phyloP scores from a whole-genome alignment of 2,888 invertebrate genomes.

The Danaus chrysippus region DNA sequence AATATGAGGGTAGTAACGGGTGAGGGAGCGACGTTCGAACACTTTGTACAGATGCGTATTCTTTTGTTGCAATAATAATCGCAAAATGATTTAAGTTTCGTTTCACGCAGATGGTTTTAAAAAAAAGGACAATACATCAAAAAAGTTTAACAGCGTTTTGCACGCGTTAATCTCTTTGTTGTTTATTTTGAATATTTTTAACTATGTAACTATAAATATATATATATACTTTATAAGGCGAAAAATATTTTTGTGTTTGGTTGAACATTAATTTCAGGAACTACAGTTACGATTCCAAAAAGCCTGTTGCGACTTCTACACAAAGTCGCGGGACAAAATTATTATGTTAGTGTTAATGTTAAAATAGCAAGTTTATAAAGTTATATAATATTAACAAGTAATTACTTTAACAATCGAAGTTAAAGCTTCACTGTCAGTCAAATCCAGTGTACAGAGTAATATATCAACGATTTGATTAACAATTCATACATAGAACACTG shows the following conservation, averaged over 20 bases:
- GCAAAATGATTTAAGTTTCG: background rate
- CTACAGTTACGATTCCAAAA: no score
- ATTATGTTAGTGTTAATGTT: no score
- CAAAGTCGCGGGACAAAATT: no score
- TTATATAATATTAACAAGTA: background rate
- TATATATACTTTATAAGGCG: no score
- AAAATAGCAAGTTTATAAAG: background rate
- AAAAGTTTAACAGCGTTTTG: no score
- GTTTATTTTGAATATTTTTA: no score
- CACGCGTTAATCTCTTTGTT: no score
- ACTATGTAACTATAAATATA: no score
- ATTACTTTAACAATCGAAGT: background rate
- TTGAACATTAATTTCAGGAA: no score
- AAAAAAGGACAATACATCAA: background rate
- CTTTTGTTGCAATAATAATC: conserved; percentile 6
- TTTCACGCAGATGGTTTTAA: background rate
- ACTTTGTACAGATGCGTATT: background rate
- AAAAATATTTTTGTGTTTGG: no score
- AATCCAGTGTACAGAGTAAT: background rate
- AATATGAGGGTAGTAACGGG: conserved; percentile 16
- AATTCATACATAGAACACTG: background rate
- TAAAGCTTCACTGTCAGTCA: background rate
- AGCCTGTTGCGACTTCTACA: no score
- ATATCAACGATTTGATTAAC: background rate
- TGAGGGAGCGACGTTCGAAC: conserved; percentile 8